Conservation (phyloP, 2,797 vertebrate genomes). For the Atherinosoma microstoma region DNA sequence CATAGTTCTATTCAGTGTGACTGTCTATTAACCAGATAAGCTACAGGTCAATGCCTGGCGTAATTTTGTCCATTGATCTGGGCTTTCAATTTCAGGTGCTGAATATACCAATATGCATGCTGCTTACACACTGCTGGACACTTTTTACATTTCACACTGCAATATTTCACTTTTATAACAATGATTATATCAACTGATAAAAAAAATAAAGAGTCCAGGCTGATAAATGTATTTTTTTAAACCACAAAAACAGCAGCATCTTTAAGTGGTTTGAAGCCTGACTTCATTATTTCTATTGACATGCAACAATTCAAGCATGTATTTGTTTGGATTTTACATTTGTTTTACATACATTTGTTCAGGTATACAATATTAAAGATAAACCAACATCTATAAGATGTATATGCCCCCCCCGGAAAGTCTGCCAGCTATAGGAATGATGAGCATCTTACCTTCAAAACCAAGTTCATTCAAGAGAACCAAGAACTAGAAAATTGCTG, state of each 20-base stretch:
- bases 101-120: background rate
- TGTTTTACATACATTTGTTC: background rate
- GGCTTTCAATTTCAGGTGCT: background rate
- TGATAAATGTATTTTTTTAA: background rate
- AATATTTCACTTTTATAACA: background rate
- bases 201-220: background rate
- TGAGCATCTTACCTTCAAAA: background rate
- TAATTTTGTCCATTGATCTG: slow-evolving; percentile 13
- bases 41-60: slow-evolving; percentile 34
- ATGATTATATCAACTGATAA: background rate
- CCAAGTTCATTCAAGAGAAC: background rate
- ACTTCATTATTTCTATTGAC: background rate
- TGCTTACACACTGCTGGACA: background rate
- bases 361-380: background rate
- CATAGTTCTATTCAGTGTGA: slow-evolving; percentile 75
- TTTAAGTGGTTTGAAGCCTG: background rate
- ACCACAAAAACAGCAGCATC: background rate
- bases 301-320: background rate
- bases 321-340: background rate
- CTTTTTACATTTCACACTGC: background rate
- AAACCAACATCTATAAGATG: background rate
- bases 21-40: slow-evolving; percentile 77
- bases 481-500: background rate
- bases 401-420: background rate
- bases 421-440: background rate